phyloP scores from a whole-genome alignment of 2,113 vertebrate genomes.

The Xiphorhynchus elegans region DNA sequence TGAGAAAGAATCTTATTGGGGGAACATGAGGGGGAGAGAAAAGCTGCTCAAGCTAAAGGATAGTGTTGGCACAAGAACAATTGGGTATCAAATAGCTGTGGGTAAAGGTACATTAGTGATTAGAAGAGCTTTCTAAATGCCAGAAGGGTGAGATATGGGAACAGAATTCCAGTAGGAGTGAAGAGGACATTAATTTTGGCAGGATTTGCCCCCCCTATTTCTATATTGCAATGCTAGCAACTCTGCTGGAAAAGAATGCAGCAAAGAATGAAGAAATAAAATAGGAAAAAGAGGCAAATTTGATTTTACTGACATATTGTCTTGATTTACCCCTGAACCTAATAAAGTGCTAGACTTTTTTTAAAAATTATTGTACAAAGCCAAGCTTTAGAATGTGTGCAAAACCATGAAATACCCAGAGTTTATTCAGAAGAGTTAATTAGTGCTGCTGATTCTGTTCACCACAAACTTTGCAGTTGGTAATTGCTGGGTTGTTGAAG shows the following conservation, averaged over 20 bases:
- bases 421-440: not conserved
- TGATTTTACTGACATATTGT: not conserved
- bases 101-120: not conserved
- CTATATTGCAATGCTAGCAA: not conserved
- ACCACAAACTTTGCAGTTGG: not conserved
- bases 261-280: not conserved
- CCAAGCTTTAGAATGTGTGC: not conserved
- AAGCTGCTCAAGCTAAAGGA: slow-evolving; percentile 7
- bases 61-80: not conserved
- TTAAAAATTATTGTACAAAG: not conserved
- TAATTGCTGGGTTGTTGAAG: not conserved
- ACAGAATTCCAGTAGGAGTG: not conserved
- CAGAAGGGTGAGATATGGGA: not conserved
- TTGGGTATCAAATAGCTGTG: not conserved
- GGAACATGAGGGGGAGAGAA: not conserved
- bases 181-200: not conserved
- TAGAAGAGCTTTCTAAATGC: not conserved
- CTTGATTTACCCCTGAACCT: not conserved
- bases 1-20: not conserved
- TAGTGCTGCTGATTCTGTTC: not conserved
- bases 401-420: not conserved
- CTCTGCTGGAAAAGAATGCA: not conserved
- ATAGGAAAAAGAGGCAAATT: not conserved
- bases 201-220: not conserved
- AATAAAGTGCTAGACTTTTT: not conserved